These are phyloP conservation scores for Procambarus clarkii DNA, from an alignment of 1,140 invertebrate genomes.

Conservation along the genomic window DNA sequence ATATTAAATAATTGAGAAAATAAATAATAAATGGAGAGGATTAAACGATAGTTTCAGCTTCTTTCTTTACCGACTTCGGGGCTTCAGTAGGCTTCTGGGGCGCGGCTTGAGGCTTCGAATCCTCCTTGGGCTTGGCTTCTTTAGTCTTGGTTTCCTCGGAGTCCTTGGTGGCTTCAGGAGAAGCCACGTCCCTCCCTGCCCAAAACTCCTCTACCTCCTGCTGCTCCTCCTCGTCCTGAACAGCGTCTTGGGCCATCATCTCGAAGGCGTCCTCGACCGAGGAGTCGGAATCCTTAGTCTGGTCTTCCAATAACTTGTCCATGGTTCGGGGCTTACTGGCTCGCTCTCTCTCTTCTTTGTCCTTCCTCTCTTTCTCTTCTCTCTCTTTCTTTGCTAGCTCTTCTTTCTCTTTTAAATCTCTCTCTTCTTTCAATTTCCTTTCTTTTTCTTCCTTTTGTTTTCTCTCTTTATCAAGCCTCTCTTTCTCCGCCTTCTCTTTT, in stretches of 20 bases:
- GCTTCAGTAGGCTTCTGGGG: constrained; percentile 10
- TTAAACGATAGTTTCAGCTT: not conserved
- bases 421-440: constrained; percentile 8
- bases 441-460: constrained; percentile 5
- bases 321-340: not conserved
- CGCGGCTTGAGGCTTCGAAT: not conserved
- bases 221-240: constrained; percentile 21
- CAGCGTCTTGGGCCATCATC: constrained; percentile 43
- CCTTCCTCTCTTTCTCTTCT: constrained; percentile 42
- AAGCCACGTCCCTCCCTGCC: constrained; percentile 33
- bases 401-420: not conserved
- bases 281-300: not conserved
- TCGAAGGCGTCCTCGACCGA: constrained; percentile 25
- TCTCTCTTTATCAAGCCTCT: not conserved
- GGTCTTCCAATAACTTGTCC: not conserved
- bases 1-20: not conserved
- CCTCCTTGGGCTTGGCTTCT: constrained; percentile 14
- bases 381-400: constrained; percentile 8
- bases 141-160: constrained; percentile 5
- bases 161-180: constrained; percentile 32
- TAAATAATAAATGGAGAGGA: not conserved
- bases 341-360: not conserved
- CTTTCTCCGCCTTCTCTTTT: not conserved
- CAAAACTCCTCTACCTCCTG: constrained; percentile 56
- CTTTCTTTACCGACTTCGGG: constrained; percentile 36